Base-by-base conservation (phyloP, 2,797 vertebrate genomes). In the Cyprinodon diabolis region DNA sequence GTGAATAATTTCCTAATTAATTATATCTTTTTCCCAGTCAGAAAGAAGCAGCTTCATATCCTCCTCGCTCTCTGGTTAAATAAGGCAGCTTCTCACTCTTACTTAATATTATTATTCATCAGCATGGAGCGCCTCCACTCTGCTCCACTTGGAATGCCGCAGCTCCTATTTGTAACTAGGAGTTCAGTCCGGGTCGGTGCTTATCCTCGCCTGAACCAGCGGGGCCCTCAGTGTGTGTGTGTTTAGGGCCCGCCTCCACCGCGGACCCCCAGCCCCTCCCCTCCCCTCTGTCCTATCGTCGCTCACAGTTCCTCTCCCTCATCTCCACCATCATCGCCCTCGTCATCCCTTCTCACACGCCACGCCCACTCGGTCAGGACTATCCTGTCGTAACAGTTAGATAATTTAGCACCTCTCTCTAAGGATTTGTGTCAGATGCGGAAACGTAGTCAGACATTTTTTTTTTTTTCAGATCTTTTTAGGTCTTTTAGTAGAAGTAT, bases 121-220 rank as follows among this genome's bases (percentile, higher is more conserved):
- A 65, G 72, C 52, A 87, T 60, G 76, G 45, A 69, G 84, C 74
- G 71, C 79, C 80, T 90, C 72, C 81, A 65, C 90, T 89, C 84
- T 92, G 95, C 89, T 92, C 87, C 81, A 91, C 89, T 90, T 89
- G 87, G 84, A 90, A 84, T 68, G 83, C 70, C 74, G 90, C 93
- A 86, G 88, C 92, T 91, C 85, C 86, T 95, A 94, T 95, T 94
- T 94, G 94, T 95, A 94, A 92, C 81, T 82, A 49, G 4, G 86
- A 88, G 94, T 95, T 96, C 95, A 95, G 87, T 43, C 80, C 86
- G 82, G 95, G 94, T 94, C 94, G 85, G 78, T 72, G 68, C 47
- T 76, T 94, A 76, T 92, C 94, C 95, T 93, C 83, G 54, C 72
- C 55, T 94, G 94, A 95, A 95, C 94, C 89, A 86, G 56, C 69